Evolutionary conservation across 2,113 vertebrate genomes (phyloP).

Genomic region (Atrichornis clamosus): DNA sequence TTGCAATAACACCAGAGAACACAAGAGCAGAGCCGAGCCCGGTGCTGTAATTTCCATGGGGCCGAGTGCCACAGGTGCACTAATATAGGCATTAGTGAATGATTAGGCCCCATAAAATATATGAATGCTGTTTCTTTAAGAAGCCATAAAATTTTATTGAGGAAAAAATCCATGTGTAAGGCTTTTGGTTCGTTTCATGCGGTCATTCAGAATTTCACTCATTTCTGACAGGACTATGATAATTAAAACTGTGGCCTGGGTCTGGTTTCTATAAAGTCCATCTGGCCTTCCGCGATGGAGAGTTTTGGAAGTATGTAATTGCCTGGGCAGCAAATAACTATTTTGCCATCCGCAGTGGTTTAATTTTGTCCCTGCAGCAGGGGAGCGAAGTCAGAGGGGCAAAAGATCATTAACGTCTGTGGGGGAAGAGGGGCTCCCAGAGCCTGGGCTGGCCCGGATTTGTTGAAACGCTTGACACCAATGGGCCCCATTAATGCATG

Average conservation of each 20-base stretch:
- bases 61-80: slow-evolving; percentile 75
- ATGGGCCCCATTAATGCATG: slow-evolving; percentile 27
- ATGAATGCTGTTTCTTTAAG: slow-evolving; percentile 63
- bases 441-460: background rate
- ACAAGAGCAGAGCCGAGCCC: background rate
- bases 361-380: slow-evolving; percentile 62
- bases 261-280: slow-evolving; percentile 71
- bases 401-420: slow-evolving; percentile 56
- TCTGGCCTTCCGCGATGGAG: slow-evolving; percentile 31
- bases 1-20: slow-evolving; percentile 7
- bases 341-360: slow-evolving; percentile 38
- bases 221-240: slow-evolving; percentile 62
- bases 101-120: slow-evolving; percentile 61
- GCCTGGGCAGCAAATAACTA: slow-evolving; percentile 50
- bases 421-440: slow-evolving; percentile 6
- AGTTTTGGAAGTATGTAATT: slow-evolving; percentile 51
- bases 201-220: slow-evolving; percentile 61
- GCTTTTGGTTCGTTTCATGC: slow-evolving; percentile 55
- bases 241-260: slow-evolving; percentile 59
- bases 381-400: slow-evolving; percentile 54
- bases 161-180: slow-evolving; percentile 49
- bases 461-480: slow-evolving; percentile 53
- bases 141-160: slow-evolving; percentile 65
- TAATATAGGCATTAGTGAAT: slow-evolving; percentile 67
- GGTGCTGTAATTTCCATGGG: slow-evolving; percentile 51